Evolutionary conservation across 2,888 invertebrate species (phyloP).

Genomic region (Limnephilus lunatus): DNA sequence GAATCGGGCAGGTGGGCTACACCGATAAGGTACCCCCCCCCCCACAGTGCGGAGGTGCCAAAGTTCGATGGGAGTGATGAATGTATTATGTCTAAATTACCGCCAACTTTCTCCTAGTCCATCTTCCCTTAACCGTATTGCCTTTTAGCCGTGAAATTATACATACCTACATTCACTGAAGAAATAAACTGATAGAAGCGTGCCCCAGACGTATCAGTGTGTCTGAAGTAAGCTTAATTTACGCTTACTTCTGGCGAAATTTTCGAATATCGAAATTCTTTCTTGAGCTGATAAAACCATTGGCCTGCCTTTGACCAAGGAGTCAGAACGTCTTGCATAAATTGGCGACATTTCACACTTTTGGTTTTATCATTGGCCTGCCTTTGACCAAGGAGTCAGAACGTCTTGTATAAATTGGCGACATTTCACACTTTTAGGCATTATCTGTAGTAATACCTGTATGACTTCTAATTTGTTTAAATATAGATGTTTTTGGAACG

Average conservation of each 20-base stretch:
- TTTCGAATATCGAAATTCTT: no score
- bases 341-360: neutral
- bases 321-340: neutral
- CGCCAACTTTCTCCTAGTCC: conserved; percentile 7
- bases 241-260: neutral
- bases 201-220: neutral
- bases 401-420: neutral
- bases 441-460: neutral
- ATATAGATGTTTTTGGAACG: neutral
- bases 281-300: neutral
- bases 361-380: neutral
- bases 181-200: neutral
- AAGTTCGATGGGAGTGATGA: conserved; percentile 29
- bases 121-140: neutral
- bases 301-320: neutral
- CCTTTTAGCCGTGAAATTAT: neutral
- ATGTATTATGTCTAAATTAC: conserved; percentile 34
- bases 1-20: conserved; percentile 3
- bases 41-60: neutral
- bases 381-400: neutral
- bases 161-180: neutral
- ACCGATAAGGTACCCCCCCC: conserved; percentile 10
- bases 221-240: neutral
- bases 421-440: neutral
- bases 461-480: neutral